Evolutionary conservation across 2,797 vertebrate genomes (phyloP).

Genomic region (Bradypodion ventrale): DNA sequence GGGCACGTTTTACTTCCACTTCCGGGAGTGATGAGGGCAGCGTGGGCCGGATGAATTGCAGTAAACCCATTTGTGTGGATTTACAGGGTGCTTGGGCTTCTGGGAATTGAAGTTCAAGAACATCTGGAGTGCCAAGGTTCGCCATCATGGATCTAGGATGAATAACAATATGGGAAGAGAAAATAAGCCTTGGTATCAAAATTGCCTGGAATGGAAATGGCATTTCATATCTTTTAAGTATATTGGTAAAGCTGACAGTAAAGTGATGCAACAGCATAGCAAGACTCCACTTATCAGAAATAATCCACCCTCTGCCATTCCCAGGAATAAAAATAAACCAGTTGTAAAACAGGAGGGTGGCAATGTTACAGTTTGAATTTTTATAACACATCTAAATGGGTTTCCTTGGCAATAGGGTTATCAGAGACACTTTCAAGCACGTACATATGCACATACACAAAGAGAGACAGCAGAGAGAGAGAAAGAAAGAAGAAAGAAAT

Average conservation of each 20-base stretch:
- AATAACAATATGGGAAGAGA: no score
- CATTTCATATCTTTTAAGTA: background rate
- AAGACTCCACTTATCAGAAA: conserved; percentile 15
- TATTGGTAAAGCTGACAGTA: background rate
- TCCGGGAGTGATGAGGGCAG: no score
- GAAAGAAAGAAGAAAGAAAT: background rate
- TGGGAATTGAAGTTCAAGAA: no score
- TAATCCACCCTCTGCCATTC: background rate
- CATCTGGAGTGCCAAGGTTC: no score
- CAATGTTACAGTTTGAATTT: conserved; percentile 11
- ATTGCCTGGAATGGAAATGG: background rate
- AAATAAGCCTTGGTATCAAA: background rate
- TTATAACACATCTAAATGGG: conserved; percentile 10
- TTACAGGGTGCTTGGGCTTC: no score
- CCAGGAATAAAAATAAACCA: conserved; percentile 25
- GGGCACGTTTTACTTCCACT: no score
- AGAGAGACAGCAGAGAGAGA: background rate
- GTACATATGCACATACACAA: background rate
- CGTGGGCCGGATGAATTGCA: no score
- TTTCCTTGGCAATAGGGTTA: conserved; percentile 38
- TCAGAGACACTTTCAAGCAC: conserved; percentile 19
- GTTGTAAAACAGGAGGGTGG: conserved; percentile 1
- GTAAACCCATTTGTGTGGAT: no score
- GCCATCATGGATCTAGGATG: background rate
- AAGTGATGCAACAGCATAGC: background rate